Evolutionary conservation across 2,888 invertebrate genomes (phyloP).

Genomic region (Lapara coniferarum): DNA sequence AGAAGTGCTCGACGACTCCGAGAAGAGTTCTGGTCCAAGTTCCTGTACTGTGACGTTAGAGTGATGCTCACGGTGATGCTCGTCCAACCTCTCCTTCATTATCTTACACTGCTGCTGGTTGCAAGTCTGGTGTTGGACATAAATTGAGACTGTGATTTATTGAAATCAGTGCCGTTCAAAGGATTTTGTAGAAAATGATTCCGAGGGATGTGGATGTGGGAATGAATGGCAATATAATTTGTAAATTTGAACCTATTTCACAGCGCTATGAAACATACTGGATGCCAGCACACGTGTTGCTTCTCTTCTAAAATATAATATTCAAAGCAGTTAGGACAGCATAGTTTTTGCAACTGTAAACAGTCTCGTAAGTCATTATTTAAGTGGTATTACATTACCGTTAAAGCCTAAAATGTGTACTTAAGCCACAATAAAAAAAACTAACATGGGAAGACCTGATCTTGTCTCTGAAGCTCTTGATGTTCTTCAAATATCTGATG

Average conservation of each 20-base stretch:
- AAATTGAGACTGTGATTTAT: neutral
- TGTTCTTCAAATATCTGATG: constrained; percentile 11
- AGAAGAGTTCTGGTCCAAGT: neutral
- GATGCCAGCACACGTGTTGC: too few species aligned
- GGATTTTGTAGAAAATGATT: too few species aligned
- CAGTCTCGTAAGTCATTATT: too few species aligned
- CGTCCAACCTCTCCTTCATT: constrained; percentile 8
- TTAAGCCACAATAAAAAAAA: neutral
- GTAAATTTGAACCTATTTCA: too few species aligned
- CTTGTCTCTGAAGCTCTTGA: constrained; percentile 11
- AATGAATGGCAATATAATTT: too few species aligned
- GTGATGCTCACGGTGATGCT: constrained; percentile 7
- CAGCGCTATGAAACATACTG: too few species aligned
- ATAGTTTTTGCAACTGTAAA: too few species aligned
- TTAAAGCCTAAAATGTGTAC: neutral
- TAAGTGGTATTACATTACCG: too few species aligned
- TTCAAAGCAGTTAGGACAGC: too few species aligned
- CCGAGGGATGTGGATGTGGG: too few species aligned
- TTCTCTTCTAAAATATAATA: too few species aligned
- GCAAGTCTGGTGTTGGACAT: neutral
- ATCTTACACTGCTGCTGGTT: constrained; percentile 12
- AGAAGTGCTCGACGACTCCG: neutral
- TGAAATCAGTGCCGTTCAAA: too few species aligned
- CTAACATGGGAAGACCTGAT: constrained; percentile 18
- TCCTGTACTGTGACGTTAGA: neutral